phyloP scores from a whole-genome alignment of 2,888 invertebrate species.

The Sabatieria punctata region DNA sequence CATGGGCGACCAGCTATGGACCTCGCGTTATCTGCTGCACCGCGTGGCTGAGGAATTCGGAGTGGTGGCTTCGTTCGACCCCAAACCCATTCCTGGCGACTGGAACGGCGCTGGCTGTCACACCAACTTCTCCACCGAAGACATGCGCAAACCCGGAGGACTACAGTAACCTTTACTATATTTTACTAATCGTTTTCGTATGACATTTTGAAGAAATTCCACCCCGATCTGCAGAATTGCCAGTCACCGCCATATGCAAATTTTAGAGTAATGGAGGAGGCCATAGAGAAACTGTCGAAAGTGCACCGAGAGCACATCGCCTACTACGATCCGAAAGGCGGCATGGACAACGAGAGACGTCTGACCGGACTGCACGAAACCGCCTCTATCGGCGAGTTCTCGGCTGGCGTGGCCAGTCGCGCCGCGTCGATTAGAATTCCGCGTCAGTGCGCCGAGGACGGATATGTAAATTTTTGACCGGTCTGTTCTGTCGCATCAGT shows the following conservation, averaged over 20 bases:
- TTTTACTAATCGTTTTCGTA: no score
- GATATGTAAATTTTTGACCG: conserved; percentile 36
- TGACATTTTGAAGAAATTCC: no score
- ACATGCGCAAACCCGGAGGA: conserved; percentile 51
- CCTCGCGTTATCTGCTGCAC: conserved; percentile 36
- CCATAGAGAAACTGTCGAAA: conserved; percentile 75
- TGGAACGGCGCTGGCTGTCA: conserved; percentile 95
- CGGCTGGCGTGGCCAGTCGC: conserved; percentile 65
- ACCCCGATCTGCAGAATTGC: no score
- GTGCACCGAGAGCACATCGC: conserved; percentile 78
- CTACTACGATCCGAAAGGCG: conserved; percentile 84
- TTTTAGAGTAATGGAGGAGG: conserved; percentile 72
- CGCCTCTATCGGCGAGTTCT: conserved; percentile 84
- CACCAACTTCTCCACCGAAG: conserved; percentile 79
- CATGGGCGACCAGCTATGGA: conserved; percentile 39
- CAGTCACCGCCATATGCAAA: no score
- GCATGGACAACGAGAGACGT: conserved; percentile 65
- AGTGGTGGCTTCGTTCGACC: conserved; percentile 35
- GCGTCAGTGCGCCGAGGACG: conserved; percentile 67
- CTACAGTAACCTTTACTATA: no score
- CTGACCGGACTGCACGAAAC: conserved; percentile 84
- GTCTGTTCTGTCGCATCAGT: no score
- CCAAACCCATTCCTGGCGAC: conserved; percentile 44
- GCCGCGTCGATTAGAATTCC: conserved; percentile 88
- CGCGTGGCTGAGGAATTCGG: conserved; percentile 37